Percentiles rank a stretch among this genome's conserved stretches.
phyloP scores from a whole-genome alignment of 2,113 vertebrate species.

The Plotosus lineatus region DNA sequence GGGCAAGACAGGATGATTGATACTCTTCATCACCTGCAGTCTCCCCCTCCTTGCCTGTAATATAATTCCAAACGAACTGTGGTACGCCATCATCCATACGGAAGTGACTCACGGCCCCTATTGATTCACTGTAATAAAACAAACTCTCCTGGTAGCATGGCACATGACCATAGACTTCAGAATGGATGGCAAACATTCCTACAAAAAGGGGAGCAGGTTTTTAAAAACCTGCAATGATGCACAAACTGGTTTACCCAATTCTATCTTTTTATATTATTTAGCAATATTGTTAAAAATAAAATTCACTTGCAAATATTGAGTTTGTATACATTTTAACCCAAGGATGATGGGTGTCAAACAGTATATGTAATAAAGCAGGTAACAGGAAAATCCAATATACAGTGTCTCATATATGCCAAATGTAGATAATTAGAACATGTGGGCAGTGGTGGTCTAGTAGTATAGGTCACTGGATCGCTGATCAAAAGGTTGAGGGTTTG shows the following conservation, averaged over 20 bases:
- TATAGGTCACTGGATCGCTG: too few relatives aligned
- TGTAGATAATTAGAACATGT: not conserved
- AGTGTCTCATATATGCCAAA: not conserved
- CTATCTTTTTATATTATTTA: too few relatives aligned
- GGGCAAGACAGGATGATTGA: slow-evolving; percentile 81
- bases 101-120: slow-evolving; percentile 69
- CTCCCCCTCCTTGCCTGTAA: slow-evolving; percentile 69
- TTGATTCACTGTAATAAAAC: slow-evolving; percentile 68
- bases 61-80: slow-evolving; percentile 78
- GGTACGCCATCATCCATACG: slow-evolving; percentile 73
- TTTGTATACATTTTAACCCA: not conserved
- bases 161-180: slow-evolving; percentile 26
- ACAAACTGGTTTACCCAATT: not conserved
- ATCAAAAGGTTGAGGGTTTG: too few relatives aligned
- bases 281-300: not conserved
- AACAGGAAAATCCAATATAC: not conserved
- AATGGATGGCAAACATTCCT: slow-evolving; percentile 34
- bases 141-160: slow-evolving; percentile 57
- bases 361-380: not conserved
- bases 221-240: not conserved
- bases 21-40: slow-evolving; percentile 78
- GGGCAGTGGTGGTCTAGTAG: too few relatives aligned
- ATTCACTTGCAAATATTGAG: not conserved
- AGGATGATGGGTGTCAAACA: not conserved
- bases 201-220: not conserved